A percentile compares a stretch with the other conserved stretches of the same genome.
phyloP scores from a whole-genome alignment of 2,113 vertebrate genomes.

The Anser brachyrhynchus region DNA sequence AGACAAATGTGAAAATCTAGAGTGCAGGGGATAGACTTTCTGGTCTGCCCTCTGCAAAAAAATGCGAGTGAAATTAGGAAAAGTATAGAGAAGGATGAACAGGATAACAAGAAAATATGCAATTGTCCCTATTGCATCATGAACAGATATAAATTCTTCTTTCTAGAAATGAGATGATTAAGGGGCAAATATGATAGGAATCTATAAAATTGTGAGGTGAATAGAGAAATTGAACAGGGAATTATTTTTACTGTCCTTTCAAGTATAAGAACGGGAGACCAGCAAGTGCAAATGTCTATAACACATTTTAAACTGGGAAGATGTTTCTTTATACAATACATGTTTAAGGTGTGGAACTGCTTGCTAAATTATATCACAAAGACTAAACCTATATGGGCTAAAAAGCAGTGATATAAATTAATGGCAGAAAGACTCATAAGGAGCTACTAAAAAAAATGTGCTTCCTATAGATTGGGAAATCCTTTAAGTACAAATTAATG shows the following conservation, averaged over 20 bases:
- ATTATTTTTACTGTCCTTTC: not conserved
- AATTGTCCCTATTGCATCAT: not conserved
- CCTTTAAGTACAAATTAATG: not conserved
- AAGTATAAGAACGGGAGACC: not conserved
- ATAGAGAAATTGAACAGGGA: not conserved
- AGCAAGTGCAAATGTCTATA: not conserved
- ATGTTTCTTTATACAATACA: not conserved
- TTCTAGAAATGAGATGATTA: not conserved
- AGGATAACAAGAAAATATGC: not conserved
- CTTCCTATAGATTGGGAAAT: not conserved
- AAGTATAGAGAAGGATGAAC: not conserved
- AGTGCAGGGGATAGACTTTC: not conserved
- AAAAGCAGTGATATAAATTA: not conserved
- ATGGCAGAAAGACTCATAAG: not conserved
- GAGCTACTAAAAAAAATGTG: not conserved
- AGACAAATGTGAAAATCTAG: not conserved
- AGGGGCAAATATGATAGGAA: not conserved
- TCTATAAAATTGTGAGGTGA: not conserved
- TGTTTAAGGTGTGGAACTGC: not conserved
- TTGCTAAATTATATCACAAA: not conserved
- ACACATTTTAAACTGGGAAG: not conserved
- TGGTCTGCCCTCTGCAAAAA: not conserved
- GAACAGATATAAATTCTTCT: not conserved
- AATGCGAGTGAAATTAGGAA: not conserved
- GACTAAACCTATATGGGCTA: not conserved